Base-by-base conservation (phyloP, 2,888 invertebrate species). In the Eumacrocentrus americanus region DNA sequence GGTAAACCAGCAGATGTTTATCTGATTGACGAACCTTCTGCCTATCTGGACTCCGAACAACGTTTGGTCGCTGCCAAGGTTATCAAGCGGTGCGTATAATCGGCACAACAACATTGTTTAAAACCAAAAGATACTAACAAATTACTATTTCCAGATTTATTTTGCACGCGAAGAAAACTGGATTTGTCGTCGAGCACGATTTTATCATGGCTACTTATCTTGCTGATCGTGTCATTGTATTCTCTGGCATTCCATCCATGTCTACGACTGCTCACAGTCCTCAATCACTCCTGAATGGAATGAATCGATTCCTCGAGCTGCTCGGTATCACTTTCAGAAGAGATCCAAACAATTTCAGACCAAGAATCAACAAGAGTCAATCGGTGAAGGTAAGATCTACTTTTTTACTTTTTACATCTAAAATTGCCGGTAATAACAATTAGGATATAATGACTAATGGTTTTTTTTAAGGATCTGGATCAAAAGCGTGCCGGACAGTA, bases 131-230 rank as follows among this genome's bases (percentile, higher is more conserved):
- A 37, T 14, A 25, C 6, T 12, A 23, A 23, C 55, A 55, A 37
- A 46, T 54, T 47, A 51, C 38, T 23, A 42, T 55, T 46, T 81
- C 20, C 80, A 90, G 90, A 74, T 99, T 98, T 81, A 98, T 99
- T 80, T 86, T 99, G 42, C 99, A 99, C 77, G 97, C 99, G 0
- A 99, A 99, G 84, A 96, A 98, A 81, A 99, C 99, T 5, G 99
- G 98, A 9, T 99, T 99, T 81, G 92, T 99, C 12, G 99, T 99
- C 1, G 99, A 99, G 88, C 99, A 99, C 89, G 98, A 99, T 84
- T 99, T 99, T 82, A 99, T 99, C 69, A 99, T 99, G 99, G 98
- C 98, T 12, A 99, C 99, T 0, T 99, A 99, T 82, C 86, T 97
- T 65, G 96, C 98, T 0, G 99, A 99, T 81, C 88, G 98, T 42